Conservation (phyloP, 2,888 invertebrate species). For the Dryadula phaetusa region DNA sequence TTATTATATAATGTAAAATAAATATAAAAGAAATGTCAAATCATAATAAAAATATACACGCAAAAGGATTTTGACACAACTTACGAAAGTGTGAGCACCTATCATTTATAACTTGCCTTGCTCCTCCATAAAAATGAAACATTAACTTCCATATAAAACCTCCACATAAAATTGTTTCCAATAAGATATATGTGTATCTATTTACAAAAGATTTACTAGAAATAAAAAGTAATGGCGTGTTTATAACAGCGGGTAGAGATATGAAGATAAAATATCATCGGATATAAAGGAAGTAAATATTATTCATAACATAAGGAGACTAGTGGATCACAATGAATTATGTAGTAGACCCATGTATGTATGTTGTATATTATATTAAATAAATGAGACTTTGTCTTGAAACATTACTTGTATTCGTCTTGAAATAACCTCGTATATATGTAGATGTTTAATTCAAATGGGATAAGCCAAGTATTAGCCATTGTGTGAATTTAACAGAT, state of each 20-base stretch:
- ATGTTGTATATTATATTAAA: slow-evolving; percentile 13
- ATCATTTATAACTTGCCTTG: slow-evolving; percentile 2
- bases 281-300: slow-evolving; percentile 47
- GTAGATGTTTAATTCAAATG: neutral
- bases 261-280: slow-evolving; percentile 43
- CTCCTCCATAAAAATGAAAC: slow-evolving; percentile 17
- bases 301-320: slow-evolving; percentile 47
- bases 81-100: slow-evolving; percentile 4
- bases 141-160: slow-evolving; percentile 17
- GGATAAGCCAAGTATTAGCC: no score
- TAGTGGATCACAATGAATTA: slow-evolving; percentile 55
- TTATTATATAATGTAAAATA: no score
- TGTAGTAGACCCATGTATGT: slow-evolving; percentile 37
- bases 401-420: slow-evolving; percentile 16
- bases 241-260: slow-evolving; percentile 36
- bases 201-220: slow-evolving; percentile 33
- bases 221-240: slow-evolving; percentile 30
- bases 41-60: neutral
- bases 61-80: neutral
- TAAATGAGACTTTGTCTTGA: slow-evolving; percentile 12
- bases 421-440: neutral
- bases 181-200: slow-evolving; percentile 21
- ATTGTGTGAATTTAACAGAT: no score
- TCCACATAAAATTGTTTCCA: slow-evolving; percentile 19
- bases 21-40: neutral